These are phyloP conservation scores for Ichneumoninae sp. DNA, from an alignment of 2,888 invertebrate genomes.

Conservation along the genomic window DNA sequence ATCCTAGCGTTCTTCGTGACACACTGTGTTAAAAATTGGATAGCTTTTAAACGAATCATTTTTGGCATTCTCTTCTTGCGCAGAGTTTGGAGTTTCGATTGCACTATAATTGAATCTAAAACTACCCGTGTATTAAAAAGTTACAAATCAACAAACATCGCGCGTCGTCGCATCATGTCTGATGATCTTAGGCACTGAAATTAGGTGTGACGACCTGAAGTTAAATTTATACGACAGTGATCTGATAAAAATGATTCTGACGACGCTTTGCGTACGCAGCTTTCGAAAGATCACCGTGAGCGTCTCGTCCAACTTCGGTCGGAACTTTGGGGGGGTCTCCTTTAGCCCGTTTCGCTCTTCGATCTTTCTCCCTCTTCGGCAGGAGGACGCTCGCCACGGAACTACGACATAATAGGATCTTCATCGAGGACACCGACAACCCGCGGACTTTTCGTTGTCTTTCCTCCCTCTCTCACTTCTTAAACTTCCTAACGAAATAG, in stretches of 20 bases:
- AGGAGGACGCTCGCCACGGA: conserved; percentile 27
- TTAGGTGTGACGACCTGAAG: neutral
- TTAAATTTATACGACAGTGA: neutral
- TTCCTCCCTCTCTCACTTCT: neutral
- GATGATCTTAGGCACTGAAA: neutral
- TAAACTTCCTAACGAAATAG: conserved; percentile 76
- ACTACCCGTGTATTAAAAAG: neutral
- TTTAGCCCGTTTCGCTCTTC: conserved; percentile 1
- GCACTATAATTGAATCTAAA: neutral
- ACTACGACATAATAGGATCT: conserved; percentile 47
- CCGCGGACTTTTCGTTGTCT: conserved; percentile 13
- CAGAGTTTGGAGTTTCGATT: too few species aligned
- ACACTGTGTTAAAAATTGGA: neutral
- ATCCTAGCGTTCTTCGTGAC: too few species aligned
- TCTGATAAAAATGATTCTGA: neutral
- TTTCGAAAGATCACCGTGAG: neutral
- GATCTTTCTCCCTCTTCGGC: conserved; percentile 9
- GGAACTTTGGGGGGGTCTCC: neutral
- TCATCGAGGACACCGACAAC: conserved; percentile 27
- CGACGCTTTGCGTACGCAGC: neutral
- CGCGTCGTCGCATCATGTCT: neutral
- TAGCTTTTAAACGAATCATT: neutral
- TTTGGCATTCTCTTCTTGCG: neutral
- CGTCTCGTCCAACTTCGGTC: neutral
- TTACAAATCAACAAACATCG: neutral